Conservation (phyloP, 2,888 invertebrate genomes). For the Eupsilia transversa region DNA sequence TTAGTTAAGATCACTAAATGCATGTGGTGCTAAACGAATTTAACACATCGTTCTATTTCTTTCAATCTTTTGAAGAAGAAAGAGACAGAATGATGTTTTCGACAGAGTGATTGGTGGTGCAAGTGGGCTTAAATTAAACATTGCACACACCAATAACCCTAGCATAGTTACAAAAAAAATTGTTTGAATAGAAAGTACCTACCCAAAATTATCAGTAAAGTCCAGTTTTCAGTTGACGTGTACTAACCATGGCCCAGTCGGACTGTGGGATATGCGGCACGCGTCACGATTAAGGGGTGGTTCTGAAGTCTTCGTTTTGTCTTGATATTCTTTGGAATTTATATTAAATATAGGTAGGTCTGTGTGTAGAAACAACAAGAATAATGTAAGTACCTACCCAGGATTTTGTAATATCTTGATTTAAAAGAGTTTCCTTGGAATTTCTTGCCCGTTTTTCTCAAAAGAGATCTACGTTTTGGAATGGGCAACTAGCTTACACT, state of each 20-base stretch:
- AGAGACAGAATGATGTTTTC: background rate
- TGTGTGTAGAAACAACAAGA: background rate
- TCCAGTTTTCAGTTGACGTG: slow-evolving; percentile 59
- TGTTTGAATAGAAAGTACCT: background rate
- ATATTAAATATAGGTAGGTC: background rate
- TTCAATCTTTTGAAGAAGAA: background rate
- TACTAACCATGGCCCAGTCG: slow-evolving; percentile 67
- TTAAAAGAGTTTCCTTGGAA: background rate
- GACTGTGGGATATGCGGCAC: slow-evolving; percentile 63
- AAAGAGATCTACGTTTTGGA: background rate
- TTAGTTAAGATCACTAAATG: background rate
- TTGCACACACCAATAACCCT: background rate
- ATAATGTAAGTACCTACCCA: background rate
- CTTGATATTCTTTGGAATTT: background rate
- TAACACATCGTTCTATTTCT: background rate
- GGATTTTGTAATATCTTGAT: background rate
- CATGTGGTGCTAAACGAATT: background rate
- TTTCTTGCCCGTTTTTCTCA: background rate
- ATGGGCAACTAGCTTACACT: background rate
- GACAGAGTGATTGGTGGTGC: background rate
- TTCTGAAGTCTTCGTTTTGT: slow-evolving; percentile 27
- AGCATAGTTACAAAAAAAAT: background rate
- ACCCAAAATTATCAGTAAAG: background rate
- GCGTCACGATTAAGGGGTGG: slow-evolving; percentile 55
- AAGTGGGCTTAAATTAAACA: background rate